These are phyloP conservation scores for Entomyzon cyanotis DNA, from an alignment of 2,113 vertebrate genomes.

Conservation along the genomic window DNA sequence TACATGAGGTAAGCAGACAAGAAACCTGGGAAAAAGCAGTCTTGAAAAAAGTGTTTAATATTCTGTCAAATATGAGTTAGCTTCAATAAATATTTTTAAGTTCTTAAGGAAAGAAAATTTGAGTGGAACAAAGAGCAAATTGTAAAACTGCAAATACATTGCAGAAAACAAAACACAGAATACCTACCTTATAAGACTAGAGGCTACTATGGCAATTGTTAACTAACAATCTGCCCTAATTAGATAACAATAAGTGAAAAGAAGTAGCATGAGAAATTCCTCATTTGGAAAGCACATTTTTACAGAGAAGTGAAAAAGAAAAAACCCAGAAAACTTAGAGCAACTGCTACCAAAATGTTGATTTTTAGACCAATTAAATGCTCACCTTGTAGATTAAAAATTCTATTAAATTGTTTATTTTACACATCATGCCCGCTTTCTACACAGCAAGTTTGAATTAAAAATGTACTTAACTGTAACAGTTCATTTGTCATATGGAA, in stretches of 20 bases:
- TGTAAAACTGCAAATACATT: background rate
- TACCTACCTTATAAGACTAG: conserved; percentile 31
- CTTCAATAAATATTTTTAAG: background rate
- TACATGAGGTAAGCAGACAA: background rate
- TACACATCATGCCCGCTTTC: conserved; percentile 32
- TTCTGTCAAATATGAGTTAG: conserved; percentile 61
- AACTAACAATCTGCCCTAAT: background rate
- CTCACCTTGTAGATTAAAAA: conserved; percentile 57
- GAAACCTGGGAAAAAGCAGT: conserved; percentile 2
- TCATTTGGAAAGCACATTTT: conserved; percentile 15
- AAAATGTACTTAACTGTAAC: conserved; percentile 10
- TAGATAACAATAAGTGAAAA: background rate
- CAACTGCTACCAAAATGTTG: background rate
- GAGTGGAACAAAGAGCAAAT: background rate
- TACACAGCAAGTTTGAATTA: conserved; percentile 38
- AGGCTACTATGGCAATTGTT: background rate
- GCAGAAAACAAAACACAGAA: background rate
- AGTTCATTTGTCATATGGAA: conserved; percentile 24
- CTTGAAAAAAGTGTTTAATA: background rate
- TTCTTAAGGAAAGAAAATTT: background rate
- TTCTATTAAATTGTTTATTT: conserved; percentile 52
- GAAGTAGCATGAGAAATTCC: background rate
- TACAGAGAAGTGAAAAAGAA: background rate
- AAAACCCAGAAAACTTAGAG: background rate
- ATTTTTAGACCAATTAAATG: conserved; percentile 51